Percentiles rank a stretch among this genome's conserved stretches.
Conservation (phyloP, 2,797 vertebrate species). For the Sciurus carolinensis region DNA sequence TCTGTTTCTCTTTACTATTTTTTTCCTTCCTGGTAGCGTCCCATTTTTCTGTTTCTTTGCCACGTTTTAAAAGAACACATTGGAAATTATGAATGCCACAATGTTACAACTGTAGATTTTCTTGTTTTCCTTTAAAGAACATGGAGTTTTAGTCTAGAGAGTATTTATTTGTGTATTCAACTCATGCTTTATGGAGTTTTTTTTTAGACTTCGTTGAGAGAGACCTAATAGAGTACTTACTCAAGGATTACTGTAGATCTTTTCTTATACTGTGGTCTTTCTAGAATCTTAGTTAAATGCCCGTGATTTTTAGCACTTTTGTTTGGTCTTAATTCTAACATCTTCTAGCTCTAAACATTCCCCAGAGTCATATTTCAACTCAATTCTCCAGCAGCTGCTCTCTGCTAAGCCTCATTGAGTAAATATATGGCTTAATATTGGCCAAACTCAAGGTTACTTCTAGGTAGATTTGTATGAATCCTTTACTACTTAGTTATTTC, state of each 20-base stretch:
- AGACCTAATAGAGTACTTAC: background rate
- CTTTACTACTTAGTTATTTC: background rate
- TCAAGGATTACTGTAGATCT: background rate
- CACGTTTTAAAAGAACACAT: background rate
- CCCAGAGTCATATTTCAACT: background rate
- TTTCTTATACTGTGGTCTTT: background rate
- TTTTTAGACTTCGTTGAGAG: background rate
- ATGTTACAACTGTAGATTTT: background rate
- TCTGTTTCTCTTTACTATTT: background rate
- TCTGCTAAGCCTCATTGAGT: background rate
- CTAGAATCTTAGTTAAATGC: background rate
- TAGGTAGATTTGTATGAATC: background rate
- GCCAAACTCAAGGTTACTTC: background rate
- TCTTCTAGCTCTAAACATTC: background rate
- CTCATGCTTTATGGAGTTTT: background rate
- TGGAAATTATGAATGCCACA: background rate
- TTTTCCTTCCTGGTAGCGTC: background rate
- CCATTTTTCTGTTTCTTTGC: background rate
- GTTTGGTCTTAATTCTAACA: background rate
- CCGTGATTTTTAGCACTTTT: background rate
- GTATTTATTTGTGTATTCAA: background rate
- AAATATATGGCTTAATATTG: background rate
- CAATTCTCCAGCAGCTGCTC: background rate
- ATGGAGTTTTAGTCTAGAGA: background rate
- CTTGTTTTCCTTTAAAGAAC: background rate